Conservation (phyloP, 2,888 invertebrate genomes). For the Drosophila vallismaia region DNA sequence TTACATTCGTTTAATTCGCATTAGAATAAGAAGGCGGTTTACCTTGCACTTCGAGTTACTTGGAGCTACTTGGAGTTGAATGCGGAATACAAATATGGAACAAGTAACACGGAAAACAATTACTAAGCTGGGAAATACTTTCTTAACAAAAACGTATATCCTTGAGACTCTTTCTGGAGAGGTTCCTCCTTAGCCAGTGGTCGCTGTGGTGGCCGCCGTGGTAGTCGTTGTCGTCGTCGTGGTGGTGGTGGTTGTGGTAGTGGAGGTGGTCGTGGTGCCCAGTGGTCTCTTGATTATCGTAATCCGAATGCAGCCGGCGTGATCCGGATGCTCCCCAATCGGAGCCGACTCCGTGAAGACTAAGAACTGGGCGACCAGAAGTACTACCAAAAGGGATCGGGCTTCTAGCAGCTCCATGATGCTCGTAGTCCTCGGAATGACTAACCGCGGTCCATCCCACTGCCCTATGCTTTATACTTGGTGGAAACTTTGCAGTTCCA, state of each 20-base stretch:
- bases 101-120: not conserved
- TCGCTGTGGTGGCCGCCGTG: constrained; percentile 23
- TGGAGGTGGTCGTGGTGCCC: constrained; percentile 21
- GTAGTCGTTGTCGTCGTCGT: constrained; percentile 44
- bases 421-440: not conserved
- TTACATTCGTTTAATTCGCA: not conserved
- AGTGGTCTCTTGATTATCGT: constrained; percentile 51
- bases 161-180: not conserved
- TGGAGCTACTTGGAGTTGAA: too few relatives aligned
- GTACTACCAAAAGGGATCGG: constrained; percentile 16
- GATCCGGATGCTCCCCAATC: constrained; percentile 57
- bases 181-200: constrained; percentile 45
- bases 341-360: constrained; percentile 23
- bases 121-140: too few relatives aligned
- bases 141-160: too few relatives aligned
- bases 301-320: constrained; percentile 65
- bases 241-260: constrained; percentile 36
- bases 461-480: constrained; percentile 14
- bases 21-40: not conserved
- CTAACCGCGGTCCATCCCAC: not conserved
- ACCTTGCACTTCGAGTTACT: not conserved
- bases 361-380: not conserved
- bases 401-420: not conserved
- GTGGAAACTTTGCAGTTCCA: constrained; percentile 18
- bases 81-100: not conserved